Base-by-base conservation (phyloP, 2,888 invertebrate genomes). In the Tiliacea citrago region DNA sequence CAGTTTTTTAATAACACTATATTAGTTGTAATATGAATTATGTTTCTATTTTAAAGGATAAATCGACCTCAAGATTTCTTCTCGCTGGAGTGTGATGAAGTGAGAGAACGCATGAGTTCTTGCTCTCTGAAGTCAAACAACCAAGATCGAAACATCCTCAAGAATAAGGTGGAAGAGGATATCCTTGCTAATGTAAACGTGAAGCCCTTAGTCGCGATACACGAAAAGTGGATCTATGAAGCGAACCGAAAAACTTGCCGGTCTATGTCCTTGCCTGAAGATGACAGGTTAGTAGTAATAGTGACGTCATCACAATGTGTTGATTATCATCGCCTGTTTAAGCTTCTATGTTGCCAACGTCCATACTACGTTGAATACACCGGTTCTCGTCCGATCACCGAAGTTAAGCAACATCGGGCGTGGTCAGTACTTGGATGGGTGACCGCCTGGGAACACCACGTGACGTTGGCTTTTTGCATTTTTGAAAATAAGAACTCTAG, bases 191-290 rank as follows among this genome's bases (percentile, higher is more conserved):
- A 86, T 0, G 93, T 96, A 5, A 95, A 93, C 71, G 96, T 96
- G 39, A 95, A 95, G 74, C 96, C 96, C 0, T 84, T 96, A 49
- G 96, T 96, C 0, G 96, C 96, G 0, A 96, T 96, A 73, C 96
- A 96, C 84, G 96, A 96, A 88, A 89, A 90, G 60, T 96, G 96
- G 96, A 96, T 96, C 68, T 93, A 94, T 77, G 96, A 96, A 85
- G 96, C 96, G 1, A 95, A 94, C 53, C 92, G 92, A 82, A 96
- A 95, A 82, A 92, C 93, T 1, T 91, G 88, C 2, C 90, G 96
- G 51, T 95, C 96, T 0, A 89, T 94, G 91, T 95, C 96, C 3
- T 83, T 96, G 77, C 96, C 96, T 35, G 96, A 96, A 72, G 92
- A 94, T 81, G 92, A 92, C 75, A 94, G 94, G 96, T 96, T 67